A percentile compares a stretch with the other conserved stretches of the same genome.
phyloP scores from a whole-genome alignment of 64 coral and sea anemone genomes.

The Montipora cactus region DNA sequence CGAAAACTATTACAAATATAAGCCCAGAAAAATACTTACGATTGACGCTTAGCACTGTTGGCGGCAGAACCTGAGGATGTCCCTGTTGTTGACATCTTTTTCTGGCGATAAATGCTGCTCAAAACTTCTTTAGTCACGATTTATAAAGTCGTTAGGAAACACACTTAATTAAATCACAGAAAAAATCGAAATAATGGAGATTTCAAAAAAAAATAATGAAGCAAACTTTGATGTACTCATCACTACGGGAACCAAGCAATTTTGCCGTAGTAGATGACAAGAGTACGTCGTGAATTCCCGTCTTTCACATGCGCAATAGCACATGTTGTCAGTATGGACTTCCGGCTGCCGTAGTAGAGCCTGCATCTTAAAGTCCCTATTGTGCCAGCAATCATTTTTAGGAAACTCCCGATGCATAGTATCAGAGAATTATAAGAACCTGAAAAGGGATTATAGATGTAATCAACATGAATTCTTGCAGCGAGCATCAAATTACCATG shows the following conservation, averaged over 20 bases:
- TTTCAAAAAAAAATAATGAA: not conserved
- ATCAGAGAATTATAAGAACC: not conserved
- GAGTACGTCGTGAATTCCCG: not conserved
- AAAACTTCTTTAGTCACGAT: not conserved
- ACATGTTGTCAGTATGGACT: not conserved
- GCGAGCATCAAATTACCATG: not conserved
- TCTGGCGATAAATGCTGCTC: not conserved
- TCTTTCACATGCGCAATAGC: not conserved
- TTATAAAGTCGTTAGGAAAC: not conserved
- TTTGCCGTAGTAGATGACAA: slow-evolving; percentile 27
- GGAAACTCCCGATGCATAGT: slow-evolving; percentile 24
- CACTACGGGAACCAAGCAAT: not conserved
- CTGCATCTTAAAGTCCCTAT: not conserved
- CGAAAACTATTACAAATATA: not conserved
- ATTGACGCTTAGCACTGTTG: not conserved
- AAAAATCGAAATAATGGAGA: not conserved
- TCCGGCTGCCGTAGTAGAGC: not conserved
- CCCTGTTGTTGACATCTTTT: not conserved
- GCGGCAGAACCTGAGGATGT: not conserved
- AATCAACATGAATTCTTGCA: not conserved
- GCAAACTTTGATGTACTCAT: not conserved
- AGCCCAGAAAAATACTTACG: not conserved
- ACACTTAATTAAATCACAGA: not conserved
- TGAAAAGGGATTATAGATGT: not conserved
- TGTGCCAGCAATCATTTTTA: slow-evolving; percentile 13